phyloP scores from a whole-genome alignment of 2,888 invertebrate genomes.

The Clivina fossor region DNA sequence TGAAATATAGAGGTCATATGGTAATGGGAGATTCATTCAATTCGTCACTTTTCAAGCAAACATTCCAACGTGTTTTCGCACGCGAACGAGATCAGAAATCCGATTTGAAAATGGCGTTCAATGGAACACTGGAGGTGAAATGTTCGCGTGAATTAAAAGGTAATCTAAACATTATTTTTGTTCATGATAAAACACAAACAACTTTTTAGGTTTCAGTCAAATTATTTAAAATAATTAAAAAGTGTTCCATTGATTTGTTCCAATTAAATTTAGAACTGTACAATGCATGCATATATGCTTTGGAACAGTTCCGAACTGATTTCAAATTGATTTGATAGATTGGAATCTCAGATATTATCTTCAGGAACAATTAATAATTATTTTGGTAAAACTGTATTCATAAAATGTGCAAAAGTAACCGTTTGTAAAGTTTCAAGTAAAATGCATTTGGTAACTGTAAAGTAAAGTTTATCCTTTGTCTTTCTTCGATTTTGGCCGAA shows the following conservation, averaged over 20 bases:
- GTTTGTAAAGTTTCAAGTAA: too few relatives aligned
- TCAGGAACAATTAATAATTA: too few relatives aligned
- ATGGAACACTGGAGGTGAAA: constrained; percentile 95
- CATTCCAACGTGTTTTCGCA: constrained; percentile 95
- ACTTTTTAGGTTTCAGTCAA: too few relatives aligned
- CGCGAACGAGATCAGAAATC: constrained; percentile 89
- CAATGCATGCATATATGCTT: constrained; percentile 1
- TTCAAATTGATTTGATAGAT: too few relatives aligned
- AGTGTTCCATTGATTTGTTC: neutral
- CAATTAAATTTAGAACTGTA: neutral
- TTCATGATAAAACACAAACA: too few relatives aligned
- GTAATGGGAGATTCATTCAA: constrained; percentile 99
- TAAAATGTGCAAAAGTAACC: too few relatives aligned
- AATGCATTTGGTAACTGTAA: too few relatives aligned
- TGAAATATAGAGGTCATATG: constrained; percentile 85
- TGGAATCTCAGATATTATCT: too few relatives aligned
- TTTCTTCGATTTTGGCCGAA: too few relatives aligned
- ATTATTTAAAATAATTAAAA: too few relatives aligned
- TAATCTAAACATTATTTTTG: constrained; percentile 45
- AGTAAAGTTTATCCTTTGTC: too few relatives aligned
- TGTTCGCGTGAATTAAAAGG: constrained; percentile 92
- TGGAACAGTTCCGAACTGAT: neutral
- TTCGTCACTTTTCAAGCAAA: constrained; percentile 98
- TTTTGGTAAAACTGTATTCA: too few relatives aligned
- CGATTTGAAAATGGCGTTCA: constrained; percentile 97